These are phyloP conservation scores for Neoarius graeffei DNA, from an alignment of 2,113 vertebrate species.

Conservation along the genomic window DNA sequence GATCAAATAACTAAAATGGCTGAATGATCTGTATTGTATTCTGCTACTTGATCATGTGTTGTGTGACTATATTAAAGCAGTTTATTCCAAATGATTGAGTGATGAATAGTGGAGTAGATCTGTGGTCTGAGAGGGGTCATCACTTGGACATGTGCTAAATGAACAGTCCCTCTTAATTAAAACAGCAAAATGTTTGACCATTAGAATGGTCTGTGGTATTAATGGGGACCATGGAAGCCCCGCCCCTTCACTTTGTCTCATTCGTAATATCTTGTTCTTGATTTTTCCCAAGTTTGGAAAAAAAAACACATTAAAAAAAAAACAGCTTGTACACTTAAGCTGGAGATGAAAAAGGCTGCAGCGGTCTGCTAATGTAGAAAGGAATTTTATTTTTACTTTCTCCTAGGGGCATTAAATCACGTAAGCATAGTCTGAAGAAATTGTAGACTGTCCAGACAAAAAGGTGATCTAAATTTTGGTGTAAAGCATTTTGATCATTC, in stretches of 20 bases:
- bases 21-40: too few relatives aligned
- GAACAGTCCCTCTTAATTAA: background rate
- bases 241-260: too few relatives aligned
- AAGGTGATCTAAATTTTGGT: background rate
- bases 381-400: background rate
- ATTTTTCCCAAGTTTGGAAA: too few relatives aligned
- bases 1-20: too few relatives aligned
- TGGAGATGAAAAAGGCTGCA: background rate
- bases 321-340: background rate
- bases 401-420: background rate
- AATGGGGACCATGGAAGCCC: too few relatives aligned
- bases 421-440: background rate
- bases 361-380: background rate
- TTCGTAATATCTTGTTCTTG: too few relatives aligned
- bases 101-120: background rate
- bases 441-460: background rate
- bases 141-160: background rate
- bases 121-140: background rate
- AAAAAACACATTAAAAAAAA: background rate
- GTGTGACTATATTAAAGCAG: background rate
- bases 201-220: background rate
- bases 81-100: background rate
- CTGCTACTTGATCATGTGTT: too few relatives aligned
- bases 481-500: background rate
- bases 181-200: background rate